Conservation (phyloP, 2,797 vertebrate genomes). For the Triplophysa yarkandensis region DNA sequence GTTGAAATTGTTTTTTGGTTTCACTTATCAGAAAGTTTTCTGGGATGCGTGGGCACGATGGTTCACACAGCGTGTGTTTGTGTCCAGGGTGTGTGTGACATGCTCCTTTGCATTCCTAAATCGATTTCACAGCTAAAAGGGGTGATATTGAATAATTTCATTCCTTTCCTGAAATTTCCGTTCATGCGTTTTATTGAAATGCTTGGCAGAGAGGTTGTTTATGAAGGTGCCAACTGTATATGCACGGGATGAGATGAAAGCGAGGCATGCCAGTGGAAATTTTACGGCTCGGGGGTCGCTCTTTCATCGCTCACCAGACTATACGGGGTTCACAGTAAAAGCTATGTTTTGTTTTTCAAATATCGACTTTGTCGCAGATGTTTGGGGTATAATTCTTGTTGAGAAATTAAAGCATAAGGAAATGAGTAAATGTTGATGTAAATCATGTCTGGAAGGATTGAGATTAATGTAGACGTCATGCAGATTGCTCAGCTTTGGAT, state of each 20-base stretch:
- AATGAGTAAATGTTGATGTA: not conserved
- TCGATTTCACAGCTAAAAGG: conserved; percentile 11
- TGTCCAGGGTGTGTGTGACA: not conserved
- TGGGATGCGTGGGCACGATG: not conserved
- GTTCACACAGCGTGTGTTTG: not conserved
- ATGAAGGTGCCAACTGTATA: not conserved
- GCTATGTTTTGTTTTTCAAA: not conserved
- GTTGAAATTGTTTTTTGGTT: conserved; percentile 19
- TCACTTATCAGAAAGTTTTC: not conserved
- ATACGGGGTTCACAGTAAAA: not conserved
- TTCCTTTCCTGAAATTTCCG: conserved; percentile 8
- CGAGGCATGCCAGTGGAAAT: not conserved
- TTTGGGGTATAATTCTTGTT: not conserved
- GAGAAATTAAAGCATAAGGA: not conserved
- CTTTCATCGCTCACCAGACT: not conserved
- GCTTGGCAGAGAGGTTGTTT: conserved; percentile 1
- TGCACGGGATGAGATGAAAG: not conserved
- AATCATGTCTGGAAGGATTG: not conserved
- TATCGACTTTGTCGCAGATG: not conserved
- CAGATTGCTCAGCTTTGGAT: not conserved
- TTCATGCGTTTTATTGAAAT: conserved; percentile 21
- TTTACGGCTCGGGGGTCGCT: not conserved
- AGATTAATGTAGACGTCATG: not conserved
- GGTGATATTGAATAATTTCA: conserved; percentile 3
- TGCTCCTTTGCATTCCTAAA: not conserved